Percentiles rank a stretch among this genome's conserved stretches.
phyloP scores from a whole-genome alignment of 2,113 vertebrate species.

The Tiliqua scincoides region DNA sequence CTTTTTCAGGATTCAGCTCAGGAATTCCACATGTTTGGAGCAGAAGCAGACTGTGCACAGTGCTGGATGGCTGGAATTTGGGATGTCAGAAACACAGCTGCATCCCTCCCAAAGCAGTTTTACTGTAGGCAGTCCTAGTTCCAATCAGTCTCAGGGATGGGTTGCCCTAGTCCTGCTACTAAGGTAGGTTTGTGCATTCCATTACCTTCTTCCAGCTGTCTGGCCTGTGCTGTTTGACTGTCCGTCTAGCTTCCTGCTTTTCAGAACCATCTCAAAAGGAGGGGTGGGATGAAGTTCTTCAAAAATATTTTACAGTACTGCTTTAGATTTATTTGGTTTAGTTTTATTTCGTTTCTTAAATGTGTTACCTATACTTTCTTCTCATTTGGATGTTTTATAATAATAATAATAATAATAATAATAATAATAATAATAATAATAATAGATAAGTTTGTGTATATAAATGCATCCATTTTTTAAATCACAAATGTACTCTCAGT shows the following conservation, averaged over 20 bases:
- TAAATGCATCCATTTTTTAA: no score
- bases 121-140: not conserved
- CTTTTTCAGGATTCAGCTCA: not conserved
- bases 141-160: no score
- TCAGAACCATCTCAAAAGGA: not conserved
- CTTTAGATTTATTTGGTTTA: not conserved
- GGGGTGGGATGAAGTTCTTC: not conserved
- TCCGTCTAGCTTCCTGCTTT: not conserved
- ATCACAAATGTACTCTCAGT: not conserved
- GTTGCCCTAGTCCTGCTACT: not conserved
- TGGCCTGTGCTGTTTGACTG: not conserved
- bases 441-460: no score
- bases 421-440: no score
- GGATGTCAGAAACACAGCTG: not conserved
- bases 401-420: no score
- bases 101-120: not conserved
- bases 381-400: not conserved
- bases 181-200: not conserved
- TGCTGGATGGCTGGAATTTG: not conserved
- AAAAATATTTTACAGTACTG: not conserved
- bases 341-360: not conserved
- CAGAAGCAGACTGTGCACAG: not conserved
- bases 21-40: not conserved
- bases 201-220: not conserved
- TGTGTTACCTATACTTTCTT: not conserved